phyloP scores from a whole-genome alignment of 2,888 invertebrate species.

The Philopedon plagiatum region DNA sequence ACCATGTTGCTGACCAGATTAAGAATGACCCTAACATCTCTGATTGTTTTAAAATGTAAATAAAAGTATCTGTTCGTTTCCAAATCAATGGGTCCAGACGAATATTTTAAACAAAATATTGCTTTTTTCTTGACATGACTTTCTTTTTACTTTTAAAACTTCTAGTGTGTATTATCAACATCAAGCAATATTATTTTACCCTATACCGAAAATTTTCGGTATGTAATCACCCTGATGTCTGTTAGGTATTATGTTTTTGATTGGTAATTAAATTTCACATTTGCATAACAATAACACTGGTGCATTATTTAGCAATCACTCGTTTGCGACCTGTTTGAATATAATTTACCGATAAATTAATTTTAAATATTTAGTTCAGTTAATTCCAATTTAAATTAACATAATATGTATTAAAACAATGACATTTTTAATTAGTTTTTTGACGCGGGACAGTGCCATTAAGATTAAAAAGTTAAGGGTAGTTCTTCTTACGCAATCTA shows the following conservation, averaged over 20 bases:
- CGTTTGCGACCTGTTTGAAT: constrained; percentile 36
- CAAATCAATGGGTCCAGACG: no score
- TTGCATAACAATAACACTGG: constrained; percentile 43
- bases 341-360: constrained; percentile 44
- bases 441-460: no score
- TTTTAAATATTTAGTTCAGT: constrained; percentile 10
- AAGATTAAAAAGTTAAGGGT: no score
- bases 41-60: no score
- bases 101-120: no score
- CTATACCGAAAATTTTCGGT: neutral
- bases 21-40: no score
- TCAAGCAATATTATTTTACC: neutral
- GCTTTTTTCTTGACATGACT: neutral
- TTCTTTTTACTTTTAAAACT: neutral
- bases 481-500: no score
- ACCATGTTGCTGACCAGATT: no score
- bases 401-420: neutral
- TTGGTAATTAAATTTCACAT: constrained; percentile 45
- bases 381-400: constrained; percentile 10
- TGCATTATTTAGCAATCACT: constrained; percentile 27
- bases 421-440: neutral
- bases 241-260: constrained; percentile 34
- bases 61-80: no score
- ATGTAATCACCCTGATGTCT: constrained; percentile 27
- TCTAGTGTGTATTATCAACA: neutral